Conservation (phyloP, 92 coral and sea anemone species). For the Nematostella vectensis region DNA sequence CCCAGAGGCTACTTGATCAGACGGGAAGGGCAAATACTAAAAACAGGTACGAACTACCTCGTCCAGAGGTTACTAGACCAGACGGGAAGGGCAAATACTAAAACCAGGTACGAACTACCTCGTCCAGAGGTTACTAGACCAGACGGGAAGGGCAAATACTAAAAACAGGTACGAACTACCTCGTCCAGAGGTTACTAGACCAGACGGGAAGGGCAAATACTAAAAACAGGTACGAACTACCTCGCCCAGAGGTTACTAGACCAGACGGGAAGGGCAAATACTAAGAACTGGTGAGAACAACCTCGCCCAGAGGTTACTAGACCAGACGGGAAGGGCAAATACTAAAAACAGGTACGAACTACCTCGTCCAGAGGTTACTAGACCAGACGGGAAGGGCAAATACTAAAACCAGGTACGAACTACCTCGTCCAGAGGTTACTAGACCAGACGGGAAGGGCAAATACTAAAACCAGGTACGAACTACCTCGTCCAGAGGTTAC, state of each 20-base stretch:
- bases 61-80: constrained; percentile 61
- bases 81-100: constrained; percentile 33
- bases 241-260: constrained; percentile 69
- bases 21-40: constrained; percentile 29
- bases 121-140: constrained; percentile 61
- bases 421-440: constrained; percentile 73
- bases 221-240: constrained; percentile 32
- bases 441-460: constrained; percentile 48
- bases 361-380: constrained; percentile 68
- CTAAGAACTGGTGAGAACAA: constrained; percentile 25
- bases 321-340: constrained; percentile 44
- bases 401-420: constrained; percentile 13
- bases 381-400: constrained; percentile 47
- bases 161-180: constrained; percentile 39
- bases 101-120: constrained; percentile 48
- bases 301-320: constrained; percentile 69
- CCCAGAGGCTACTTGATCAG: constrained; percentile 58
- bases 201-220: constrained; percentile 37
- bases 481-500: constrained; percentile 72
- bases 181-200: constrained; percentile 66
- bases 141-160: constrained; percentile 34
- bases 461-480: constrained; percentile 8
- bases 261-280: constrained; percentile 41
- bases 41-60: constrained; percentile 50
- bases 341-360: constrained; percentile 22